Base-by-base conservation (phyloP, 2,113 vertebrate species). In the Eptesicus fuscus region DNA sequence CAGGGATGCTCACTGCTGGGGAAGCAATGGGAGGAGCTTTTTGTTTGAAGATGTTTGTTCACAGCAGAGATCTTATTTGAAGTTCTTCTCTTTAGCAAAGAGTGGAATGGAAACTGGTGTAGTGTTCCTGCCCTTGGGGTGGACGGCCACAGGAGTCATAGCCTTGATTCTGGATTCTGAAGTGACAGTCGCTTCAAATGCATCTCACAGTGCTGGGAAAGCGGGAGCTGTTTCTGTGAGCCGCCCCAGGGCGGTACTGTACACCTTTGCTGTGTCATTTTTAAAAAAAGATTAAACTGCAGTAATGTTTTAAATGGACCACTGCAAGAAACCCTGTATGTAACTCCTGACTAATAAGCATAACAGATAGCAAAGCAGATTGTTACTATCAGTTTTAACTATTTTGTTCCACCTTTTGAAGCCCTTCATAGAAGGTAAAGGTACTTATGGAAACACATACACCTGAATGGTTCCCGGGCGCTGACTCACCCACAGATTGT, bases 21-120 rank as follows among this genome's bases (percentile, higher is more conserved):
- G 67, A 83, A 77, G 91, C 88, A 67, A 42, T 18, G 71, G 93
- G 95, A 97, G 74, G 92, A 94, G 59, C 91, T 65, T 40, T 74
- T 74, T 59, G 84, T 93, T 89, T 13, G 47, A 87, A 32, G 78
- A 35, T 63, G n/a, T 93, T 96, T 91, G 88, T 92, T 74, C 23
- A 0, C 76, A 4, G 30, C 73, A 11, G 85, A 49, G 67, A 96
- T 59, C 80, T 93, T 79, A 88, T 56, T 92, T 96, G 96, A 78
- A 95, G 95, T 92, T 93, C n/a, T 88, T 90, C 56, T 95, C 59
- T 80, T 90, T 1, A 53, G 67, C 40, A 16, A 76, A 80, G 93
- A 90, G 59, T 70, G 92, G 83, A 89, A 53, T 92, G 77, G 71
- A 93, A 17, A 0, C 22, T 56, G 82, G 40, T 82, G 90, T 82